A percentile compares a stretch with the other conserved stretches of the same genome.
Evolutionary conservation across 2,797 vertebrate species (phyloP).

Genomic region (Acanthornis magna): DNA sequence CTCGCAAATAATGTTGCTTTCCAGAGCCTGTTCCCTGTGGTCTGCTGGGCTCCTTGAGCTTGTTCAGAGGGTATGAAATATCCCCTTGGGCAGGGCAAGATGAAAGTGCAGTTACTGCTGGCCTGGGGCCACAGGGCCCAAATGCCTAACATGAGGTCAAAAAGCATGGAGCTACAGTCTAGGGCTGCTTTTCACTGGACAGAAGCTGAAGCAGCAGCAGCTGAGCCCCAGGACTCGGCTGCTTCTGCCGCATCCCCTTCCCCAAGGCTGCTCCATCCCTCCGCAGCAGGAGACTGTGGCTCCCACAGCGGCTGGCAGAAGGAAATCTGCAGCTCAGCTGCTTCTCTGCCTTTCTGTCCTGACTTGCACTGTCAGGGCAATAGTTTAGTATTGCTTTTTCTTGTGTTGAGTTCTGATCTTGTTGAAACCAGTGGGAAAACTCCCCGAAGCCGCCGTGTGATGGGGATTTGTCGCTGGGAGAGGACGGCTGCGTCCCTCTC

Average conservation of each 20-base stretch:
- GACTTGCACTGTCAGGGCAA: background rate
- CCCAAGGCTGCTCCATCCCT: background rate
- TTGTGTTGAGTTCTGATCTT: background rate
- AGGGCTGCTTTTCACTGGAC: background rate
- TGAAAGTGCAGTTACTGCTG: conserved; percentile 16
- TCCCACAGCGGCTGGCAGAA: background rate
- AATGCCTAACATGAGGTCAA: background rate
- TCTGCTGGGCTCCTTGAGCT: background rate
- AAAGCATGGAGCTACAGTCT: background rate
- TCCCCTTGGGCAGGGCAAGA: conserved; percentile 10
- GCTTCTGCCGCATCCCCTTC: background rate
- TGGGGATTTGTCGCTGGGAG: background rate
- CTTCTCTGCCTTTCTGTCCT: background rate
- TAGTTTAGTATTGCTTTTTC: background rate
- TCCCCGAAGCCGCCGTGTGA: accelerated
- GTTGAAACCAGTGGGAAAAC: background rate
- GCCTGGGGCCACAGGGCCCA: conserved; percentile 9
- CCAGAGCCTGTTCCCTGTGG: background rate
- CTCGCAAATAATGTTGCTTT: background rate
- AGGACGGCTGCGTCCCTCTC: background rate
- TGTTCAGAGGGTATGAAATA: background rate
- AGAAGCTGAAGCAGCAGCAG: background rate
- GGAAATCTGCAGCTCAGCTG: conserved; percentile 36
- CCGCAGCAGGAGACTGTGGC: background rate
- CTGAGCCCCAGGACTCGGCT: background rate